These are phyloP conservation scores for Drosophila ochracea DNA, from an alignment of 2,888 invertebrate genomes.

Conservation along the genomic window DNA sequence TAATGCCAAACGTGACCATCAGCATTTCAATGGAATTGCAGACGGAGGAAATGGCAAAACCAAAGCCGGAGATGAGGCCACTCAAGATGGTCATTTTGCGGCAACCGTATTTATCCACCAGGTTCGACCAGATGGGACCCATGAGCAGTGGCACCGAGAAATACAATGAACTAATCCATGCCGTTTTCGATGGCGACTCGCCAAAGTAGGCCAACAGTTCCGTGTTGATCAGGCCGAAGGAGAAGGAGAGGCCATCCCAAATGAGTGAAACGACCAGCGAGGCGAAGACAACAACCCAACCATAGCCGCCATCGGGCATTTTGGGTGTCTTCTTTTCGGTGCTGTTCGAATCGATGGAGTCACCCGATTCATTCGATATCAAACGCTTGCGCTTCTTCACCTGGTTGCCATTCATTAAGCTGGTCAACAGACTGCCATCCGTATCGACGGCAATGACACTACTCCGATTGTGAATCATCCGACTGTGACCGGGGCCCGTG, in stretches of 20 bases:
- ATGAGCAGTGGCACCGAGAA: conserved; percentile 94
- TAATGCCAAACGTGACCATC: conserved; percentile 93
- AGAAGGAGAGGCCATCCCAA: conserved; percentile 96
- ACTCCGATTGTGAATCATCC: conserved; percentile 52
- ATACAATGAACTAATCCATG: conserved; percentile 95
- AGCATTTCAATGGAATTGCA: conserved; percentile 91
- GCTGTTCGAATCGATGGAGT: conserved; percentile 83
- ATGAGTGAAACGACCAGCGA: conserved; percentile 95
- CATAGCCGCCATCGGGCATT: conserved; percentile 85
- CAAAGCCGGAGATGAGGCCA: conserved; percentile 90
- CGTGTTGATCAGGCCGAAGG: conserved; percentile 95
- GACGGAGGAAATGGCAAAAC: conserved; percentile 91
- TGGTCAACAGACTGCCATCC: conserved; percentile 50
- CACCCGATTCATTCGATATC: conserved; percentile 84
- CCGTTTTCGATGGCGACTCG: conserved; percentile 93
- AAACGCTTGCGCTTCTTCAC: conserved; percentile 81
- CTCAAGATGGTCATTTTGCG: conserved; percentile 91
- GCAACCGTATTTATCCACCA: conserved; percentile 95
- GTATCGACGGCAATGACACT: conserved; percentile 74
- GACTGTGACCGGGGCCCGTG: conserved; percentile 57
- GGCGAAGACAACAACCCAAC: conserved; percentile 90
- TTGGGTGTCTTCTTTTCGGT: conserved; percentile 84
- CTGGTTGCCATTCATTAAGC: conserved; percentile 52
- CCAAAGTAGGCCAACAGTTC: conserved; percentile 93
- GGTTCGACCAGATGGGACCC: conserved; percentile 89